Conservation (phyloP, 2,113 vertebrate species). For the Tupaia tana region DNA sequence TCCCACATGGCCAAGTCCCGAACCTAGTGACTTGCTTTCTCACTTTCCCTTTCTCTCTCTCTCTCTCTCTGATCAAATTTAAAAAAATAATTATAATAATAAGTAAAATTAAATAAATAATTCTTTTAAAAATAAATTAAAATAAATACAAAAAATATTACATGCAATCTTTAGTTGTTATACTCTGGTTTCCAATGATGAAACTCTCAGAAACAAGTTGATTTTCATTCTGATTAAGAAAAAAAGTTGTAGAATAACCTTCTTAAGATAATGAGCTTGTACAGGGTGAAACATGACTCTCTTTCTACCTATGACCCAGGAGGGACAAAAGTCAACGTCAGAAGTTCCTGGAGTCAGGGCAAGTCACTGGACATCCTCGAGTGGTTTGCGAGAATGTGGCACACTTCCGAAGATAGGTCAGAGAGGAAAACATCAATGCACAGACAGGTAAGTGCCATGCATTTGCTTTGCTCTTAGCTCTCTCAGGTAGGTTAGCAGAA, state of each 20-base stretch:
- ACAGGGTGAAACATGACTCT: background rate
- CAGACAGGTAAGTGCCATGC: background rate
- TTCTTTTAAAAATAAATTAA: too few species aligned
- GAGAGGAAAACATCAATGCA: background rate
- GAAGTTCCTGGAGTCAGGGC: background rate
- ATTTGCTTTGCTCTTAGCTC: slow-evolving; percentile 19
- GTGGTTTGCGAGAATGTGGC: background rate
- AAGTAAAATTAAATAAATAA: too few species aligned
- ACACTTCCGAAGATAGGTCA: background rate
- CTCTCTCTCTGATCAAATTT: too few species aligned
- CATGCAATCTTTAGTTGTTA: background rate
- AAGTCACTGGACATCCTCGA: background rate
- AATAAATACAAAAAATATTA: background rate
- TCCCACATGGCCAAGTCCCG: too few species aligned
- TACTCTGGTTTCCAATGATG: background rate
- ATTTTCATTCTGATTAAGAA: slow-evolving; percentile 36
- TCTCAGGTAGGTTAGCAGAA: slow-evolving; percentile 57
- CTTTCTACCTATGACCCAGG: background rate
- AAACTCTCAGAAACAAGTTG: slow-evolving; percentile 3
- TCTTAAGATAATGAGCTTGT: background rate
- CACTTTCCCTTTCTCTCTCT: too few species aligned
- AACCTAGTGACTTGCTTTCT: too few species aligned
- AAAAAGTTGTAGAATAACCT: background rate
- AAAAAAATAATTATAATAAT: too few species aligned
- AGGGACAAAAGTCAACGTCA: background rate